Evolutionary conservation across 2,797 vertebrate species (phyloP).

Genomic region (Centropyge bicolor): DNA sequence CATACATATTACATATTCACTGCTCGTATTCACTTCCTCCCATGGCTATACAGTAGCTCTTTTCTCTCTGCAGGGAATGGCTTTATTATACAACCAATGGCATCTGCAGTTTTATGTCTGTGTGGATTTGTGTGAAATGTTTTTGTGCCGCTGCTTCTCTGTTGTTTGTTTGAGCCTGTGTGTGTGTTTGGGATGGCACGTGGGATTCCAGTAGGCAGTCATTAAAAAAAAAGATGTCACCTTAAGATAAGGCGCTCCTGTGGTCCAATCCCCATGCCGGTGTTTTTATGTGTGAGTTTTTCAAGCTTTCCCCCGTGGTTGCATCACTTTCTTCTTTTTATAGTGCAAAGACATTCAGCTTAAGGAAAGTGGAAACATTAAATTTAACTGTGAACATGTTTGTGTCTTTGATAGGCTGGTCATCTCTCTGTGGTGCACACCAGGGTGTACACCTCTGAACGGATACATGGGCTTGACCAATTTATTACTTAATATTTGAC

Average conservation of each 20-base stretch:
- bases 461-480: not conserved
- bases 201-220: constrained; percentile 8
- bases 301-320: constrained; percentile 9
- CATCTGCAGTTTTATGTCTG: constrained; percentile 32
- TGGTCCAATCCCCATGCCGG: not conserved
- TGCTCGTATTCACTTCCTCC: constrained; percentile 44
- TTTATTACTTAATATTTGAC: not conserved
- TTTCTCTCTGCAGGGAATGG: constrained; percentile 42
- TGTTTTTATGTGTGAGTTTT: constrained; percentile 25
- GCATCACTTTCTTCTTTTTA: constrained; percentile 5
- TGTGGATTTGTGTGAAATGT: constrained; percentile 16
- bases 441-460: not conserved
- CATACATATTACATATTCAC: constrained; percentile 68
- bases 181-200: constrained; percentile 11
- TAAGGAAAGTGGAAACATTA: not conserved
- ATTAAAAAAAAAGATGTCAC: constrained; percentile 9
- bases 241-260: not conserved
- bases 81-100: constrained; percentile 40
- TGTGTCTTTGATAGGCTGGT: not conserved
- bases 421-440: not conserved
- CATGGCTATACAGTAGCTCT: constrained; percentile 4
- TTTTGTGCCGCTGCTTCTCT: not conserved
- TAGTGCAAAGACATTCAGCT: not conserved
- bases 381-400: not conserved
- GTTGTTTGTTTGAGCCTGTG: constrained; percentile 29